Base-by-base conservation (phyloP, 2,888 invertebrate species). In the Drosophila kanekoi region DNA sequence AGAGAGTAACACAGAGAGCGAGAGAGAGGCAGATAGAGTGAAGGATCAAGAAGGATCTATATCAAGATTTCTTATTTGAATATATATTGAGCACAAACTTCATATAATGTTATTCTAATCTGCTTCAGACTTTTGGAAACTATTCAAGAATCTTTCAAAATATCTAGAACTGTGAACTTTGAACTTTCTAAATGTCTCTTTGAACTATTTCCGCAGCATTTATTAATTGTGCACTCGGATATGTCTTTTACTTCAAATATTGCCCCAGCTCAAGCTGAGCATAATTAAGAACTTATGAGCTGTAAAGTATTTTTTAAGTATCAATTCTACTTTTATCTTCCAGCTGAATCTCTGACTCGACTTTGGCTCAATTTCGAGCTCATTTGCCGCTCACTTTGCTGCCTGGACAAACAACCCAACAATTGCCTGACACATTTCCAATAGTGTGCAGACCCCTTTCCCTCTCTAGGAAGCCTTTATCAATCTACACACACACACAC, bases 381-480 rank as follows among this genome's bases (percentile, higher is more conserved):
- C 3, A 16, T 48, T 60, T 52, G 37, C 18, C 11, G 37, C 20
- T n/a, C 53, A 28, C 0, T n/a, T 18, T 10, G 40, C 43, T 67
- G 57, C 20, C 14, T 49, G 41, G 18, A 4, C 61, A 49, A 62
- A 62, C 16, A 35, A 4, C 35, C 49, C 49, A 28, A 37, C 43
- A 62, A 62, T 51, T 51, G 37, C 43, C 77, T 81, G 82, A 77
- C 82, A 70, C 75, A 85, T 81, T 82, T 85, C 56, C 67, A 85
- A 82, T 79, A 53, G 61, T 45, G 61, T 40, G 10, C 56, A 53
- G 43, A 6, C 23, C 14, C 20, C 11, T 23, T 8, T 1, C 23
- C 8, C 23, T 23, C 23, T 2, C 14, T 10, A 18, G n/a, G 37
- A 37, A 54, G 51, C 40, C 51, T 58, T 57, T 47, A 66, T 66